Conservation (phyloP, 2,113 vertebrate genomes). For the Kryptolebias marmoratus region DNA sequence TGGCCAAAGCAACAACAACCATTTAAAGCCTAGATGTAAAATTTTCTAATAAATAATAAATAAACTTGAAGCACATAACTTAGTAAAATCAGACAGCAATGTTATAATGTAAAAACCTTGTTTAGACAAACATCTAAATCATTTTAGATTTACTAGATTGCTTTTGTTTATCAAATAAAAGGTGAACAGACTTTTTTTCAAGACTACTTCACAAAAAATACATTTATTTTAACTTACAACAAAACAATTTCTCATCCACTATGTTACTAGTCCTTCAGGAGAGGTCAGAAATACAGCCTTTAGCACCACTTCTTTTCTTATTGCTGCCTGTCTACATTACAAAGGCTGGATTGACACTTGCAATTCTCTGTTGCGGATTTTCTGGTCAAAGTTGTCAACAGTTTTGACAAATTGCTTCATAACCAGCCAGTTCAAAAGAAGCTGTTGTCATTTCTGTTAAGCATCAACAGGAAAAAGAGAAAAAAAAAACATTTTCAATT, state of each 20-base stretch:
- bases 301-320: constrained; percentile 28
- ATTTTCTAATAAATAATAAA: too few relatives aligned
- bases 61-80: neutral
- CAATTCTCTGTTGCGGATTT: constrained; percentile 46
- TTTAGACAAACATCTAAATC: neutral
- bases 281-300: constrained; percentile 33
- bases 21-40: neutral
- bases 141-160: neutral
- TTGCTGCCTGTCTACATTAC: constrained; percentile 40
- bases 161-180: neutral
- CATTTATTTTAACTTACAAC: neutral
- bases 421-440: constrained; percentile 63
- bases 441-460: constrained; percentile 65
- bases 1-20: neutral
- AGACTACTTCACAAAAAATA: neutral
- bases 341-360: constrained; percentile 55
- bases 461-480: constrained; percentile 41
- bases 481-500: constrained; percentile 22
- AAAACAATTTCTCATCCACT: constrained; percentile 10
- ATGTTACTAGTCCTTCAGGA: constrained; percentile 11
- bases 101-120: neutral
- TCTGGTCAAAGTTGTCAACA: constrained; percentile 63
- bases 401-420: constrained; percentile 69
- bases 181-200: neutral
- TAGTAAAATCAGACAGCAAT: neutral